These are phyloP conservation scores for Mesorhabditis sp. DNA, from an alignment of 2,888 invertebrate species.

Conservation along the genomic window DNA sequence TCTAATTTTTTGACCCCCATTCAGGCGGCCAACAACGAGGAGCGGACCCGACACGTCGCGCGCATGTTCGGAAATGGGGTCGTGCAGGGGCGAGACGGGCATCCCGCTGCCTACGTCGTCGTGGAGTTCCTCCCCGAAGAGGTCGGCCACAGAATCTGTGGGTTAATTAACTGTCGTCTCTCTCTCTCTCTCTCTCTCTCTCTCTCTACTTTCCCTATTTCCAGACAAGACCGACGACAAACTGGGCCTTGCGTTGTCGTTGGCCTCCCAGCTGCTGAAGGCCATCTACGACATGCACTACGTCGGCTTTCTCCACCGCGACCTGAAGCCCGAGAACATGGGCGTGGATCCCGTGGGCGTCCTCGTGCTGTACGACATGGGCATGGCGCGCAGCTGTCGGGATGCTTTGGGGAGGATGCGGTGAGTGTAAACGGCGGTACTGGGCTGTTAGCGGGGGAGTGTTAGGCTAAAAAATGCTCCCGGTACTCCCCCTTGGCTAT, in stretches of 20 bases:
- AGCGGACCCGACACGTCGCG: neutral
- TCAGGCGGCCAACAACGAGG: too few species aligned
- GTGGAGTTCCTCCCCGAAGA: conserved; percentile 6
- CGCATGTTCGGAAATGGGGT: neutral
- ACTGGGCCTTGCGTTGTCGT: too few species aligned
- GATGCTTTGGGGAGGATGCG: conserved; percentile 3
- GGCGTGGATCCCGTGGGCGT: neutral
- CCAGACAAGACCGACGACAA: too few species aligned
- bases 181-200: too few species aligned
- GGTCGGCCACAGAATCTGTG: too few species aligned
- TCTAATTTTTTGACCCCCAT: too few species aligned
- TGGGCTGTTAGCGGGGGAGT: too few species aligned
- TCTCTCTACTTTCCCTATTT: too few species aligned
- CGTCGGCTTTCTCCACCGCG: conserved; percentile 10
- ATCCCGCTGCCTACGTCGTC: conserved; percentile 4
- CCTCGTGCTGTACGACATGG: conserved; percentile 9
- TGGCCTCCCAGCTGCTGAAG: neutral
- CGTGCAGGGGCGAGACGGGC: neutral
- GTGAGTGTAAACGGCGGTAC: neutral
- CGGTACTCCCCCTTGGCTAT: too few species aligned
- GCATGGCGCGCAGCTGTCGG: conserved; percentile 9
- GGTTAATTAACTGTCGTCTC: too few species aligned
- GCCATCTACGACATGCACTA: conserved; percentile 11
- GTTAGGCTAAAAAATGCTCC: too few species aligned
- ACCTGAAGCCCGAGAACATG: conserved; percentile 10